Base-by-base conservation (phyloP, 1,140 invertebrate genomes). In the Leptonema lineaticorne region DNA sequence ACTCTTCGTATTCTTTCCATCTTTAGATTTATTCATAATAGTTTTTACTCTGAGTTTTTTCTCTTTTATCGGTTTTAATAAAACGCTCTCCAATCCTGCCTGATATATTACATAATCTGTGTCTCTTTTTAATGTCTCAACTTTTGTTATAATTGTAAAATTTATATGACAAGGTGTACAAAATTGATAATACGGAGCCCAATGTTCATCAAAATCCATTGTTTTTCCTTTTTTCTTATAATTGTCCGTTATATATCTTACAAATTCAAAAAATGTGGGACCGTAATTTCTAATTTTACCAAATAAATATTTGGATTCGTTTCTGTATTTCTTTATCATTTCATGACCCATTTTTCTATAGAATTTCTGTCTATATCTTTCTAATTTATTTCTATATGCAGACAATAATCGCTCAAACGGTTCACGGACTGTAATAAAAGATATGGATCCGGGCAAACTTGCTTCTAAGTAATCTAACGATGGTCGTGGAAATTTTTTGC, bases 361-460 rank as follows among this genome's bases (percentile, higher is more conserved):
- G 74, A 86, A 89, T 1, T 87, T 88, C 71, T 89, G 85, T 74
- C 70, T 87, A 77, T 77, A 87, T 74, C 88, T 85, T 76, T 92
- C 88, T 63, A 97, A 83, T 81, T 97, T 97, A 77, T 96, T 95
- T 68, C 91, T 84, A 78, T 92, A 97, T 9, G 94, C 94, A 1
- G 93, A 96, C 16, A 97, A 76, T 1, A 97, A 81, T 64, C 95
- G 84, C 76, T 97, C 94, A 70, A 97, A 90, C 0, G 95, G 95
- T 82, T 97, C 92, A 20, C 95, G 83, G 0, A 95, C 94, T 69
- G 96, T 92, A 20, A 96, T 80, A 63, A 96, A 88, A 62, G 89
- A 89, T 57, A 90, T 76, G 0, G 84, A 82, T 2, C 80, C 82
- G 0, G 83, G 80, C 24, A 86, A 77, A 18, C 81, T 80, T 2